Evolutionary conservation across 2,113 vertebrate species (phyloP).

Genomic region (Formicarius rufipectus): DNA sequence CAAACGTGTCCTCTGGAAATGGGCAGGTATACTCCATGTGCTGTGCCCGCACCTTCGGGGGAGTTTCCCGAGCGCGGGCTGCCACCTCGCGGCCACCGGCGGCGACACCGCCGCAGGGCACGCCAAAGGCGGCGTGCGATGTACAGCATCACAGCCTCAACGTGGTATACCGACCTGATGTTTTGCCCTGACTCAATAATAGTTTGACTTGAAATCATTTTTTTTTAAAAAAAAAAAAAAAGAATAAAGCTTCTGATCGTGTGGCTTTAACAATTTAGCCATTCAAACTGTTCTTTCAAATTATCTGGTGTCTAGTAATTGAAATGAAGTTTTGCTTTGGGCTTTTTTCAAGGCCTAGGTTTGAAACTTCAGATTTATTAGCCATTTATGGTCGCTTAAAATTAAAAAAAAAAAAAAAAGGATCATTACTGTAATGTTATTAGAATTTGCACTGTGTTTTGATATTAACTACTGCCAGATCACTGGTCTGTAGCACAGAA

Average conservation of each 20-base stretch:
- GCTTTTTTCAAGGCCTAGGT: not conserved
- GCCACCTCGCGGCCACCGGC: not conserved
- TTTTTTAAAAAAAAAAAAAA: not conserved
- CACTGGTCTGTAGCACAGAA: not conserved
- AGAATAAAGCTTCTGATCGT: too few relatives aligned
- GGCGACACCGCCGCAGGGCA: too few relatives aligned
- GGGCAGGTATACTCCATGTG: accelerated
- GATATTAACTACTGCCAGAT: not conserved
- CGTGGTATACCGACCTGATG: not conserved
- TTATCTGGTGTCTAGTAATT: not conserved
- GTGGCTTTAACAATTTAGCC: not conserved
- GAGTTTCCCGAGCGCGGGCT: not conserved
- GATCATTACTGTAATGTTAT: not conserved
- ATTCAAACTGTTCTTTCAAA: not conserved
- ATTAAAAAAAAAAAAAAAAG: not conserved
- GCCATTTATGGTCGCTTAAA: not conserved
- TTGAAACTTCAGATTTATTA: not conserved
- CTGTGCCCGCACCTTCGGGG: accelerated
- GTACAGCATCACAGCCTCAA: not conserved
- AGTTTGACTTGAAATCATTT: not conserved
- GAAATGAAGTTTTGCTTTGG: not conserved
- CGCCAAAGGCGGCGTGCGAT: too few relatives aligned
- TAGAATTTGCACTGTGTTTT: not conserved
- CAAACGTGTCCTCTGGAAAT: not conserved
- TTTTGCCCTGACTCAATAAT: not conserved